Percentiles rank a stretch among this genome's conserved stretches.
These are phyloP conservation scores for Nephrotoma flavescens DNA, from an alignment of 2,888 invertebrate species.

Conservation along the genomic window DNA sequence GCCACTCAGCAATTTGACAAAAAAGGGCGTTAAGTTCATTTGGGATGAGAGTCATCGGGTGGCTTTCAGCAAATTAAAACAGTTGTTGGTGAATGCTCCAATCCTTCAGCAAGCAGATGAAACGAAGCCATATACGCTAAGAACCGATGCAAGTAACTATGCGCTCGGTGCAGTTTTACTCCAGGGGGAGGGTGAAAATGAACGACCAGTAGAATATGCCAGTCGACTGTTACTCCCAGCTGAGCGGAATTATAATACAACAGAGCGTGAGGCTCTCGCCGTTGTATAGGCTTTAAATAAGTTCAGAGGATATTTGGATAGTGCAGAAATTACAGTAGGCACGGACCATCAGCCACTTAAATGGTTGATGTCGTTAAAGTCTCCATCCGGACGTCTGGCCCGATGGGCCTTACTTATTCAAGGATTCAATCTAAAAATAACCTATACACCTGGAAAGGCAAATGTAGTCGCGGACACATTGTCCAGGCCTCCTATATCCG, in stretches of 20 bases:
- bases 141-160: too few relatives aligned
- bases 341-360: slow-evolving; percentile 20
- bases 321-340: too few relatives aligned
- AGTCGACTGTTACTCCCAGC: not conserved
- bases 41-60: too few relatives aligned
- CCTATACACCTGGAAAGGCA: slow-evolving; percentile 18
- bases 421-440: slow-evolving; percentile 21
- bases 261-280: not conserved
- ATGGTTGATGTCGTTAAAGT: too few relatives aligned
- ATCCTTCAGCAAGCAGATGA: too few relatives aligned
- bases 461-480: slow-evolving; percentile 15
- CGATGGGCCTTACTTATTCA: slow-evolving; percentile 14
- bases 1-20: too few relatives aligned
- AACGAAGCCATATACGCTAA: too few relatives aligned
- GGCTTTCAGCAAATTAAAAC: too few relatives aligned
- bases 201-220: not conserved
- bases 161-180: too few relatives aligned
- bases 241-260: not conserved
- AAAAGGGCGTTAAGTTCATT: too few relatives aligned
- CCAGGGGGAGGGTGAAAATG: too few relatives aligned
- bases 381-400: slow-evolving; percentile 26
- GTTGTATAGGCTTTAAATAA: not conserved
- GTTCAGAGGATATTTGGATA: not conserved
- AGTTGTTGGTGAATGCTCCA: too few relatives aligned
- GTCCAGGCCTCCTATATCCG: not conserved